Evolutionary conservation across 2,797 vertebrate genomes (phyloP), one percentile per base, ranked within the genome.

Genomic region (Enteromius argenteus): DNA sequence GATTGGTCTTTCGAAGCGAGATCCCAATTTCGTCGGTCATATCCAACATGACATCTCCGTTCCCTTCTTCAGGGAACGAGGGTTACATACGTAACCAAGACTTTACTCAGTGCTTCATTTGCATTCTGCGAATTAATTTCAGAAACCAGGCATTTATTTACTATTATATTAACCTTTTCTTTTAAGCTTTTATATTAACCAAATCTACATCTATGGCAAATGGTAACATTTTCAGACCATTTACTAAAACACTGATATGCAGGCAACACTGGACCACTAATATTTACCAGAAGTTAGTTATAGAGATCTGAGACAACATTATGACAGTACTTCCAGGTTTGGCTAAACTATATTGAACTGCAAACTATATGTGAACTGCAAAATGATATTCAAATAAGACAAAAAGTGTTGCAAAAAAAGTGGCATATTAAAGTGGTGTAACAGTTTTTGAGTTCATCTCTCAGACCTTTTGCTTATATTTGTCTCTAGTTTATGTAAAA

Each of bases 401-500:
- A 71, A 7, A 71, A 7, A 42, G 44, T 73, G 49, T 49, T 51
- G 23, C 71, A 44, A 44, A 11, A 42, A 44, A 44, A 44, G 44
- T 73, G 49, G 23, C 71, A 53, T 17, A 3, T 58, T 39, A 56
- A 58, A 53, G 32, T 35, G 30, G 30, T 19, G 6, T 56, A 23
- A 11, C 27, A 51, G 71, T 51, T 23, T 51, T 4, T 51, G 46
- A 74, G 72, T 37, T 53, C 2, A 10, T 73, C 69, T 49, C 58
- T 14, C 21, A 49, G 56, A 51, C 44, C 39, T 64, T 82, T 66
- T 66, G 56, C 58, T 23, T 42, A 39, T 21, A 51, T 74, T 81
- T 46, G 67, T 81, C 37, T 80, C 51, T 58, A 32, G 79, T 46
- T 81, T 44, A 42, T 53, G 30, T 88, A 89, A 85, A 91, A 90